Base-by-base conservation (phyloP, 2,888 invertebrate genomes). In the Ormia ochracea region DNA sequence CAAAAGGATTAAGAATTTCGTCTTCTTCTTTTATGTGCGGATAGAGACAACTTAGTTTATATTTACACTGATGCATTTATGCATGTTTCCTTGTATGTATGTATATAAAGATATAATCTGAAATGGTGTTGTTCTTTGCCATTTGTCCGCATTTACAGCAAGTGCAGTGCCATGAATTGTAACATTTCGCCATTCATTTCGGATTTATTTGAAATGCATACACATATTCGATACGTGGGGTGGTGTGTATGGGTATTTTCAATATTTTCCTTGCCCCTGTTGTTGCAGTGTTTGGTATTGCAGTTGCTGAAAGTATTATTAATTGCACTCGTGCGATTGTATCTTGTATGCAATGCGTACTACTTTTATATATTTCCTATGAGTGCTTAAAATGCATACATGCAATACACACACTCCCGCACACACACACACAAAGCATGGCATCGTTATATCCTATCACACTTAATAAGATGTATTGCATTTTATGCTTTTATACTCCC, bases 281-380 rank as follows among this genome's bases (percentile, higher is more conserved):
- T 54, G 31, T 14, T 54, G 31, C 54, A 38, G 41, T 10, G 38
- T 19, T 31, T 50, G 17, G 26, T 36, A 14, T 17, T 50, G 36
- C 12, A n/a, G 26, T 38, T 38, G 38, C 14, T 50, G 14, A 61
- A 58, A n/a, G 12, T 38, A 23, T 6, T 26, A 52, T 41, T 41
- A 66, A 43, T 50, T 75, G 54, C 45, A 69, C 19, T 66, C 33
- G 41, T 36, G 75, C 50, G 36, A 41, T 33, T 59, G 45, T 68
- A 48, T 31, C 19, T 54, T 21, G 21, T 54, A 41, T 26, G 43
- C 31, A 19, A 45, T 61, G 28, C 61, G 61, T 61, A 19, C 17
- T 19, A n/a, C 6, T 19, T 23, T 12, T 52, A 21, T 54, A 54
- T 26, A 5, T 33, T 7, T 33, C 17, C 1, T 17, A 17, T 23